Evolutionary conservation across 2,797 vertebrate genomes (phyloP).

Genomic region (Phyllotis vaccarum): DNA sequence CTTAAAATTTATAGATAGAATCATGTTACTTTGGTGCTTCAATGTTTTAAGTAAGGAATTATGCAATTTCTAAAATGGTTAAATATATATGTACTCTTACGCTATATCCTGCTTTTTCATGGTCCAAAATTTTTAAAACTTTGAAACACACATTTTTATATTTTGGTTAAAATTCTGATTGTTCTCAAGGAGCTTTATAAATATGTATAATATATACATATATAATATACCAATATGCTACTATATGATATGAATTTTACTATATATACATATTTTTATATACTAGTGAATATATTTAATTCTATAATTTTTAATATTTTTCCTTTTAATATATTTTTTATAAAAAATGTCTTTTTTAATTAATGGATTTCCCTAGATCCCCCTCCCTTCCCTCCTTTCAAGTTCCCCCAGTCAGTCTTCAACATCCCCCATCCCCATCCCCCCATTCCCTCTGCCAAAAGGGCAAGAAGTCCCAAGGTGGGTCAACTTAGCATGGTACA

Average conservation of each 20-base stretch:
- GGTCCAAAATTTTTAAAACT: background rate
- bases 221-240: too few species aligned
- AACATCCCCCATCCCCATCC: too few species aligned
- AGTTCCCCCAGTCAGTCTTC: too few species aligned
- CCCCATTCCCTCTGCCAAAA: too few species aligned
- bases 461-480: too few species aligned
- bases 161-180: background rate
- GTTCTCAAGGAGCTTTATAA: background rate
- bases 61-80: background rate
- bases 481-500: too few species aligned
- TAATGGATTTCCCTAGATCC: too few species aligned
- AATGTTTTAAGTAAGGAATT: constrained; percentile 1
- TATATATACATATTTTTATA: background rate
- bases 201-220: background rate
- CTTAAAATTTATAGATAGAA: background rate
- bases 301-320: background rate
- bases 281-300: background rate
- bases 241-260: background rate
- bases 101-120: background rate
- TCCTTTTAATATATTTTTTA: too few species aligned
- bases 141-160: background rate
- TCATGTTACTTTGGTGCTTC: background rate
- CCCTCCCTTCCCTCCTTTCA: too few species aligned
- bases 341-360: too few species aligned
- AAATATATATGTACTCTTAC: background rate